Conservation (phyloP, 2,797 vertebrate genomes). For the Girardinus metallicus region DNA sequence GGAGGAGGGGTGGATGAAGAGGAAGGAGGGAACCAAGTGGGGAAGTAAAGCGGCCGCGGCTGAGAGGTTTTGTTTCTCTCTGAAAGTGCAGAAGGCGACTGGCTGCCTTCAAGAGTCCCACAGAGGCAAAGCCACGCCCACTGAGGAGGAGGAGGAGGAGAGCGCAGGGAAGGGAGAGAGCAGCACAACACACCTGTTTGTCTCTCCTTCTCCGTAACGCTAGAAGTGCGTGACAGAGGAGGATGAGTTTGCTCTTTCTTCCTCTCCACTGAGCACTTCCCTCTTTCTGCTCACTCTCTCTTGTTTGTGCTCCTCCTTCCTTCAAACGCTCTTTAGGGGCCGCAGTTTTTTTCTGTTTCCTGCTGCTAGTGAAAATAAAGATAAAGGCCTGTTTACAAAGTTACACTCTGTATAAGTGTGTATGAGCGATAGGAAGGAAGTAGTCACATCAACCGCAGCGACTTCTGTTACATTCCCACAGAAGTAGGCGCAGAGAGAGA, state of each 20-base stretch:
- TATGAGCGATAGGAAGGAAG: constrained; percentile 68
- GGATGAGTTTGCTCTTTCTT: constrained; percentile 64
- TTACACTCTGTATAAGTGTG: constrained; percentile 4
- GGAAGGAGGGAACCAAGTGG: constrained; percentile 20
- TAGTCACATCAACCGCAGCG: constrained; percentile 67
- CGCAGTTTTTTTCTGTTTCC: constrained; percentile 44
- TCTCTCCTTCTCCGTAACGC: constrained; percentile 61
- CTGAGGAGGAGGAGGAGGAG: constrained; percentile 47
- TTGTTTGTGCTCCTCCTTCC: constrained; percentile 24
- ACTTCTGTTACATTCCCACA: constrained; percentile 42
- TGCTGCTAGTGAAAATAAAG: constrained; percentile 45
- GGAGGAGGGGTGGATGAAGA: constrained; percentile 32
- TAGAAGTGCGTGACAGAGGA: constrained; percentile 60
- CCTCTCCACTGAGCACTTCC: constrained; percentile 35
- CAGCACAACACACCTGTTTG: constrained; percentile 78
- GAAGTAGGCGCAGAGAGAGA: constrained; percentile 40
- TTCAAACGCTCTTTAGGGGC: constrained; percentile 12
- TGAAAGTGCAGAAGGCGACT: constrained; percentile 49
- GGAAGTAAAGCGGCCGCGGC: constrained; percentile 37
- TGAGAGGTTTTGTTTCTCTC: constrained; percentile 62
- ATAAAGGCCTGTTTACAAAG: constrained; percentile 37
- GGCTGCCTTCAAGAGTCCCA: constrained; percentile 68
- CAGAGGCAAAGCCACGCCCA: constrained; percentile 64
- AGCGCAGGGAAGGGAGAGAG: constrained; percentile 22
- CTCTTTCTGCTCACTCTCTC: constrained; percentile 1